Base-by-base conservation (phyloP, 2,797 vertebrate species). In the Etheostoma perlongum region DNA sequence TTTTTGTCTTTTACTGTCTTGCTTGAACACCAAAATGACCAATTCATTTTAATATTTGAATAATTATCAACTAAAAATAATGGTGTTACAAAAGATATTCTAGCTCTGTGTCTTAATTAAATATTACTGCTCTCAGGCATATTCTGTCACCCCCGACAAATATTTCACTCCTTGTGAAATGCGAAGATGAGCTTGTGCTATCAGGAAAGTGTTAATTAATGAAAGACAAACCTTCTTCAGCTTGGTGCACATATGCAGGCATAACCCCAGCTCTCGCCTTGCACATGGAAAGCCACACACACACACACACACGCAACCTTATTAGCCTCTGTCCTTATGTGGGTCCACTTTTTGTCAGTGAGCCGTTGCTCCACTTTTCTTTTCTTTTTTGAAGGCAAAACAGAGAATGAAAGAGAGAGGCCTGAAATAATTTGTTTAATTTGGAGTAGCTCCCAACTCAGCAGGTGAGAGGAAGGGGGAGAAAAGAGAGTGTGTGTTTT, bases 191-290 rank as follows among this genome's bases (percentile, higher is more conserved):
- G 93, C 95, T 94, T 95, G 91, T 95, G 92, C 93, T 96, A 90
- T 90, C 89, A 87, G 83, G 83, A 95, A 96, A 95, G 96, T 97
- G 97, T 96, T 97, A 97, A 97, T 97, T 96, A 97, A 96, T 95
- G 95, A 95, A 95, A 94, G 92, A 95, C 92, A 92, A 96, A 95
- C 92, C 94, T 95, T 95, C 92, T 91, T 92, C 93, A 95, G 91
- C 95, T 94, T 92, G 94, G 93, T 91, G 94, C 94, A 95, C 91
- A 93, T 88, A 79, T 85, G 60, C 63, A 76, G 74, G 55, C 72
- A 33, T 48, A 72, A 83, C 78, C 77, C 72, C 72, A 14, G 71
- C 66, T 68, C 64, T 64, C 67, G 14, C 55, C 64, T 36, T 46
- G 33, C 72, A 58, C 76, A 67, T 7, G 23, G 27, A 36, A 77